A percentile compares a stretch with the other conserved stretches of the same genome.
phyloP scores from a whole-genome alignment of 2,888 invertebrate genomes.

The Lasioglossum villosulum region DNA sequence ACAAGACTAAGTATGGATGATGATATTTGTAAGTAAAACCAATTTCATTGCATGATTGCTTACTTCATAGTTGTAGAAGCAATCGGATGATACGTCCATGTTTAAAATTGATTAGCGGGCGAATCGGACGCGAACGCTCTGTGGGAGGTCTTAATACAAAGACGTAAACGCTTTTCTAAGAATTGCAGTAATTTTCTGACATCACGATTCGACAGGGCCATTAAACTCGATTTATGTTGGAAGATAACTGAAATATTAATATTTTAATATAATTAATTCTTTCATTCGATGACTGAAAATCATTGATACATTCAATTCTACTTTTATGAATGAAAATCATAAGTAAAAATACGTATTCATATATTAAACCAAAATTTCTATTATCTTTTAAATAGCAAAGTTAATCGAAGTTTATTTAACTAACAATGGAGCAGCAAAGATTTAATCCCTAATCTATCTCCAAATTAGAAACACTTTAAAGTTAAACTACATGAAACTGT shows the following conservation, averaged over 20 bases:
- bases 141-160: conserved; percentile 53
- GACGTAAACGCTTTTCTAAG: conserved; percentile 37
- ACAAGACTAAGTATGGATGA: conserved; percentile 67
- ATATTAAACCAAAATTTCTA: neutral
- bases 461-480: neutral
- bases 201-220: neutral
- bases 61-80: neutral
- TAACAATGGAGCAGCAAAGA: neutral
- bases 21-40: conserved; percentile 74
- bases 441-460: neutral
- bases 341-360: neutral
- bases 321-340: neutral
- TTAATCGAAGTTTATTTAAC: neutral
- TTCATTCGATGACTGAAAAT: neutral
- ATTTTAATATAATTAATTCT: neutral
- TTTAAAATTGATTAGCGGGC: conserved; percentile 39
- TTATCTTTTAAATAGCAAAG: neutral
- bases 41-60: neutral
- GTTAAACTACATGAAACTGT: neutral
- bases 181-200: conserved; percentile 50
- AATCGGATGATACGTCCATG: conserved; percentile 18
- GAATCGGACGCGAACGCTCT: conserved; percentile 40
- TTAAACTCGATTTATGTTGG: conserved; percentile 12
- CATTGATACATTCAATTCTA: neutral
- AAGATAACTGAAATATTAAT: conserved; percentile 18